Percentiles rank a stretch among this genome's conserved stretches.
These are phyloP conservation scores for Caenorhabditis remanei DNA, from an alignment of 1,140 invertebrate species.

Conservation along the genomic window DNA sequence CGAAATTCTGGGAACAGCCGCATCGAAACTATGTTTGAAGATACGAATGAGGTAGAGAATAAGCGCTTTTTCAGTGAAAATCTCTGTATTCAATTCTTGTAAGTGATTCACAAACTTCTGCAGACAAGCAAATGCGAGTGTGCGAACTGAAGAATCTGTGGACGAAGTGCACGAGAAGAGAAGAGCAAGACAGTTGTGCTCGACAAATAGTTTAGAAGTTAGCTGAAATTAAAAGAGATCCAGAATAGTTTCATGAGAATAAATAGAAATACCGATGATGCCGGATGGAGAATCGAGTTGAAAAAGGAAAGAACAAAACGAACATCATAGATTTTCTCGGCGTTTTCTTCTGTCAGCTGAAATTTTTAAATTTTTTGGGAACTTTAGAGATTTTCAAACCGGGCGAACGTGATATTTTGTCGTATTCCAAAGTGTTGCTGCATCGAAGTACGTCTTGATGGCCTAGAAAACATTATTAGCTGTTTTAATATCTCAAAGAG, in stretches of 20 bases:
- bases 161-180: constrained; percentile 67
- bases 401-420: constrained; percentile 50
- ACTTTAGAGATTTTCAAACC: not conserved
- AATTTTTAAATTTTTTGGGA: not conserved
- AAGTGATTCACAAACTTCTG: constrained; percentile 57
- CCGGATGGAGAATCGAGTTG: constrained; percentile 63
- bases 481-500: not conserved
- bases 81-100: constrained; percentile 67
- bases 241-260: constrained; percentile 1
- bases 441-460: constrained; percentile 25
- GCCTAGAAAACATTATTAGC: constrained; percentile 2
- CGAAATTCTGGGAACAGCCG: constrained; percentile 66
- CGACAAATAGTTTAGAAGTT: constrained; percentile 64
- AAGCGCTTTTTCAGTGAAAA: constrained; percentile 68
- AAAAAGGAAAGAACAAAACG: constrained; percentile 70
- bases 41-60: constrained; percentile 66
- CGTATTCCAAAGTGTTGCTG: constrained; percentile 40
- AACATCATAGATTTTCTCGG: constrained; percentile 66
- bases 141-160: constrained; percentile 56
- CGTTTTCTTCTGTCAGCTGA: constrained; percentile 36
- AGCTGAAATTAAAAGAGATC: constrained; percentile 64
- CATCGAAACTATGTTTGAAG: constrained; percentile 71
- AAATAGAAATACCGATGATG: constrained; percentile 67
- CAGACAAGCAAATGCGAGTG: constrained; percentile 22
- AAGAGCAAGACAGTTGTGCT: constrained; percentile 70